Conservation (phyloP, 1,140 invertebrate genomes). For the Sesamia nonagrioides region DNA sequence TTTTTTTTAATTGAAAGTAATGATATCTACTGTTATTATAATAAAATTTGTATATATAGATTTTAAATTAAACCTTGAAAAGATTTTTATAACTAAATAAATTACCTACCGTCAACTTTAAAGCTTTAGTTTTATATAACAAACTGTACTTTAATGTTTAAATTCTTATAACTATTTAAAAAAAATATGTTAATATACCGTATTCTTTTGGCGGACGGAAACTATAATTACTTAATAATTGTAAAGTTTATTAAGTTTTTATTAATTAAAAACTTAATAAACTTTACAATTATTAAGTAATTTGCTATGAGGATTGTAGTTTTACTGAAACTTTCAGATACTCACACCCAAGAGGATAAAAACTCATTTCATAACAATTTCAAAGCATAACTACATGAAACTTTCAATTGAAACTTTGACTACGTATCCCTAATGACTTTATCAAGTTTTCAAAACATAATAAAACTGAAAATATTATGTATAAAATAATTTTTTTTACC, state of each 20-base stretch:
- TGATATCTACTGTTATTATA: too few relatives aligned
- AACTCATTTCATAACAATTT: not conserved
- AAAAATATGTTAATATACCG: too few relatives aligned
- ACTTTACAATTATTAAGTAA: conserved; percentile 26
- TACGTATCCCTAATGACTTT: not conserved
- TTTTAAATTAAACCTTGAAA: too few relatives aligned
- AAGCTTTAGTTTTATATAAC: too few relatives aligned
- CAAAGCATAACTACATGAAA: not conserved
- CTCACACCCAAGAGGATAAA: not conserved
- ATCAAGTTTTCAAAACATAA: not conserved
- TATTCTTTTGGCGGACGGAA: too few relatives aligned
- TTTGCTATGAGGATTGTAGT: conserved; percentile 24
- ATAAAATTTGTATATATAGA: too few relatives aligned
- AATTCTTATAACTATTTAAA: too few relatives aligned
- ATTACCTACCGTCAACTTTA: too few relatives aligned
- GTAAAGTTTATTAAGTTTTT: not conserved
- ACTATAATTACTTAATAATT: not conserved
- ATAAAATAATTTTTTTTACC: not conserved
- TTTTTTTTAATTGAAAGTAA: too few relatives aligned
- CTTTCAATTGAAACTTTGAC: not conserved
- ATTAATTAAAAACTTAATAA: not conserved
- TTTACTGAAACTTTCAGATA: conserved; percentile 19
- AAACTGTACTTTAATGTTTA: too few relatives aligned
- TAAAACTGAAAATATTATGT: too few relatives aligned
- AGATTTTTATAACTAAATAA: too few relatives aligned